These are phyloP conservation scores for Acropternis orthonyx DNA, from an alignment of 2,797 vertebrate genomes.

Conservation along the genomic window DNA sequence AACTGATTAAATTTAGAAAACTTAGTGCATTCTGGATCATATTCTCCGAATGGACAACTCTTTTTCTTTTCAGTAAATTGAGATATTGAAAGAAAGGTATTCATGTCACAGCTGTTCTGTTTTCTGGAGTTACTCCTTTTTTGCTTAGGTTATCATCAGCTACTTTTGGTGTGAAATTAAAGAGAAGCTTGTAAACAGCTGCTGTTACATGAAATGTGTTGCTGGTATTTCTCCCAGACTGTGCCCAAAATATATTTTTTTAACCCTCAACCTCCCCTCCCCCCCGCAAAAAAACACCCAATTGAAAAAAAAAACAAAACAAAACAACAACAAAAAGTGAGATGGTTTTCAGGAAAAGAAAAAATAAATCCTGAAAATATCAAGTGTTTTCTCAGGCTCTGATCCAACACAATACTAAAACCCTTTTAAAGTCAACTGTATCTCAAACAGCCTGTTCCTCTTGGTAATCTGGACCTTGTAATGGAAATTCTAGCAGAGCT, in stretches of 20 bases:
- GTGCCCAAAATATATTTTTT: background rate
- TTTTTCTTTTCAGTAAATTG: background rate
- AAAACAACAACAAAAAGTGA: background rate
- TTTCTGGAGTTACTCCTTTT: background rate
- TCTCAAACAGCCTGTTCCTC: background rate
- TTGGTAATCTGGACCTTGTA: conserved; percentile 31
- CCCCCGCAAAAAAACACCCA: background rate
- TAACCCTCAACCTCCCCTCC: rapidly evolving
- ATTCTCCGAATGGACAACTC: background rate
- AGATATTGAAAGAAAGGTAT: background rate
- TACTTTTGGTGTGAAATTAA: conserved; percentile 40
- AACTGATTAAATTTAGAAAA: background rate
- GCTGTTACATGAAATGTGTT: background rate
- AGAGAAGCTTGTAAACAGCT: background rate
- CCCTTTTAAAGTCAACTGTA: background rate
- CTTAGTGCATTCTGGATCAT: background rate
- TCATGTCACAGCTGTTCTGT: background rate
- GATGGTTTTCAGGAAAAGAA: background rate
- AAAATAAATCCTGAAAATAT: background rate
- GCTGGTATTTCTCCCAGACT: conserved; percentile 18
- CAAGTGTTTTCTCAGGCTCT: background rate
- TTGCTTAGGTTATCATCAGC: background rate
- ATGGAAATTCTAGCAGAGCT: conserved; percentile 53
- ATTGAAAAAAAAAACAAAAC: background rate
- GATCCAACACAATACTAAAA: background rate